Conservation (phyloP, 2,113 vertebrate genomes). For the Tauraco erythrolophus region DNA sequence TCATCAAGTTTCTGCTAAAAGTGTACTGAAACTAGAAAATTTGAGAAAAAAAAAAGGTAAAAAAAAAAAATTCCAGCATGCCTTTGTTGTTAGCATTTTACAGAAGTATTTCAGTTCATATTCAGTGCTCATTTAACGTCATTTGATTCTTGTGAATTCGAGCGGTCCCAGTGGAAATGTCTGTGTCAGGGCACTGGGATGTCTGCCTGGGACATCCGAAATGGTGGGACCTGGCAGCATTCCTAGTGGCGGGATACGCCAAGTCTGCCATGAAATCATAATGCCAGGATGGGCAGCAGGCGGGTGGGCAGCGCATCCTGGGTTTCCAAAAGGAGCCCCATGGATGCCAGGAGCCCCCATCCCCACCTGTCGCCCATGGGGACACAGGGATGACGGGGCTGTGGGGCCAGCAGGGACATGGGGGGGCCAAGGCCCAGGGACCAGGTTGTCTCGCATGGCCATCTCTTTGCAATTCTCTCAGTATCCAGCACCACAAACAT, state of each 20-base stretch:
- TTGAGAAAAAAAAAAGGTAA: background rate
- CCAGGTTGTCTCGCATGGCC: accelerated
- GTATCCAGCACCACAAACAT: background rate
- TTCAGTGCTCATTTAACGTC: background rate
- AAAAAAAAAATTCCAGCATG: background rate
- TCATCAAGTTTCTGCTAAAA: background rate
- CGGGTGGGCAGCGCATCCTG: accelerated
- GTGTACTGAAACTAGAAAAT: background rate
- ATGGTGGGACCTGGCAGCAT: background rate
- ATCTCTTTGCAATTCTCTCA: background rate
- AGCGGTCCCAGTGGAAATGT: background rate
- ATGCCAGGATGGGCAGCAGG: background rate
- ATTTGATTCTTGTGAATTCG: background rate
- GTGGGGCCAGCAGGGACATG: accelerated
- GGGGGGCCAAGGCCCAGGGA: background rate
- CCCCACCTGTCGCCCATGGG: background rate
- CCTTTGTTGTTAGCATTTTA: background rate
- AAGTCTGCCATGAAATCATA: background rate
- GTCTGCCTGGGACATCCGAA: background rate
- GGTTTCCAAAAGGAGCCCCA: background rate
- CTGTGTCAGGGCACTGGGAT: background rate
- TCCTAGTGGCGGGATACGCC: background rate
- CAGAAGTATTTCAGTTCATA: background rate
- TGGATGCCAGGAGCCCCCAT: background rate
- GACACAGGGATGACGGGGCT: background rate